Evolutionary conservation across 2,888 invertebrate genomes (phyloP), one percentile per base, ranked within the genome.

Genomic region (Argyra leucocephala): DNA sequence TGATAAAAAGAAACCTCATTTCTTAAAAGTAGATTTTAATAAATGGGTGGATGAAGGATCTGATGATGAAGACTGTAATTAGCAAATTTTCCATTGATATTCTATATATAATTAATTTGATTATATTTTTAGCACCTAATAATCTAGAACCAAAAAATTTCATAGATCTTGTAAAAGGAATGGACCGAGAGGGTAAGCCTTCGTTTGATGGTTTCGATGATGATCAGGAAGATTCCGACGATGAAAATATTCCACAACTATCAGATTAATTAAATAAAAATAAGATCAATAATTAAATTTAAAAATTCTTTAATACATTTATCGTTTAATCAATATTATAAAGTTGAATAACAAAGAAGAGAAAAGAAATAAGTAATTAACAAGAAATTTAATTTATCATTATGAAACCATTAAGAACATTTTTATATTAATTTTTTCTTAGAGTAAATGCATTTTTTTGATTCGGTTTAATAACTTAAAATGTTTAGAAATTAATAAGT

Each of bases 1-100:
- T 77, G 91, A 91, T 73, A 90, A 88, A 74, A 88, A 88, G 79
- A 96, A 96, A 82, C 88, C 89, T 73, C 96, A 96, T 78, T 97
- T 96, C 89, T 84, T 98, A 73, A 97, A 96, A 83, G 90, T 96
- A 73, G 97, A 98, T 78, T 99, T 98, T 79, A 92, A 93, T 78
- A 96, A 96, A 82, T 98, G 96, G 97, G 88, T 88, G 81, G 97
- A 97, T 82, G 97, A 98, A 81, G 93, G 93, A 75, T 96, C 96
- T 68, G 93, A 91, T 65, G 93, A 89, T 12, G 90, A 90, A 72
- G 94, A 93, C 71, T 85, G 76, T 76, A 68, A 69, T n/a, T 59
- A 18, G 22, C 24, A 36, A 15, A 15, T 67, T 65, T 74, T 72
- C 48, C 64, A 48, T 3, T 15, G 10, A 31, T 7, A 31, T 31